These are phyloP conservation scores for Rhingia campestris DNA, from an alignment of 2,888 invertebrate genomes.

Conservation along the genomic window DNA sequence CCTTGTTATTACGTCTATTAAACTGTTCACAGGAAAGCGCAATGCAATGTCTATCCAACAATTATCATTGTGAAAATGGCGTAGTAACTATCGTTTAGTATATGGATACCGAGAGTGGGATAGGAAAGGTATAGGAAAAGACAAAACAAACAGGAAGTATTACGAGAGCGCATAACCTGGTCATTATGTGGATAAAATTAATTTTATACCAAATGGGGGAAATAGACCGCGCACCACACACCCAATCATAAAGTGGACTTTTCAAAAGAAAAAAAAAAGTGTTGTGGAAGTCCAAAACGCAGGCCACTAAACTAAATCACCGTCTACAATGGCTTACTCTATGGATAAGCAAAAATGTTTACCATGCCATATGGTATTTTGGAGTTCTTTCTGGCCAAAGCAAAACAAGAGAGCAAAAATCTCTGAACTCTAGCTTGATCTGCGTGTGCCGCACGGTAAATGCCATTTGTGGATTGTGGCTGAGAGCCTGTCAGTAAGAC, in stretches of 20 bases:
- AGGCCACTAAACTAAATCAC: neutral
- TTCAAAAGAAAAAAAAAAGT: too few species aligned
- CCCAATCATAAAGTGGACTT: neutral
- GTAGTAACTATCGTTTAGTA: neutral
- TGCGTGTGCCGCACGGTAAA: conserved; percentile 36
- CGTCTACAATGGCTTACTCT: conserved; percentile 13
- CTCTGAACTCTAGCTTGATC: conserved; percentile 3
- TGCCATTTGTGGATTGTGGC: conserved; percentile 20
- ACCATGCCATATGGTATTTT: conserved; percentile 33
- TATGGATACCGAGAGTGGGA: neutral
- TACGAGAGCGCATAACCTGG: conserved; percentile 64
- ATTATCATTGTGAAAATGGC: conserved; percentile 47
- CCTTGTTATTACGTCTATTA: conserved; percentile 68
- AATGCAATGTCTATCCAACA: conserved; percentile 29
- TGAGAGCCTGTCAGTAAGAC: conserved; percentile 25
- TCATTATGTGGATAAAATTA: conserved; percentile 38
- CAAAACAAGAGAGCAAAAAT: conserved; percentile 2
- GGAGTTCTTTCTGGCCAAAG: conserved; percentile 1
- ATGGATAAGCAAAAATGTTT: conserved; percentile 41
- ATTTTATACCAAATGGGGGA: conserved; percentile 22
- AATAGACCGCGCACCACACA: conserved; percentile 21
- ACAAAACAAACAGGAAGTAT: conserved; percentile 70
- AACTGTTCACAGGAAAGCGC: conserved; percentile 56
- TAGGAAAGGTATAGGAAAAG: conserved; percentile 8
- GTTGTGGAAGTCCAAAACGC: conserved; percentile 30